Evolutionary conservation across 2,113 vertebrate genomes (phyloP), one percentile per base, ranked within the genome.

Genomic region (Sinocyclocheilus grahami): DNA sequence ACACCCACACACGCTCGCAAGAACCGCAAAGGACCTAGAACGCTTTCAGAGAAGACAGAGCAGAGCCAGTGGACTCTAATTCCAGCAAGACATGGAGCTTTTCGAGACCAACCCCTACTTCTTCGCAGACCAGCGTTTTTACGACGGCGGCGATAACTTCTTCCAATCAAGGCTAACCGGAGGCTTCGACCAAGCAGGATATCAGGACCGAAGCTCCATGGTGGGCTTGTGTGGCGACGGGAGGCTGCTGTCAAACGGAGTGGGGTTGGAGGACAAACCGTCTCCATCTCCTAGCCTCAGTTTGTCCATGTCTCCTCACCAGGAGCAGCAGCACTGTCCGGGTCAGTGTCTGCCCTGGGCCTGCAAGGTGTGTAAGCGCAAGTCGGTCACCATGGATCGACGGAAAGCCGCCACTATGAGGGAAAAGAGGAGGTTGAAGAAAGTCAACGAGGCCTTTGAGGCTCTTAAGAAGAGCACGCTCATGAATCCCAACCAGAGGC

Each of bases 391-490:
- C 33, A 95, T 98, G 90, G 98, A 99, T 92, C 95, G 98, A 85
- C 95, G 98, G 30, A 94, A 97, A 5, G 98, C 98, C 0, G 98
- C 98, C 90, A 99, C 98, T 0, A 90, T 99, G 92, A 91, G 98
- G 76, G 98, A 99, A 93, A 99, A 99, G 87, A 94, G 98, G 85
- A 83, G 98, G 8, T 93, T 99, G 87, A 99, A 99, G 94, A 99
- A 99, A 93, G 98, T 99, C 87, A 99, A 99, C 0, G 98, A 99
- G 92, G 98, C 98, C 39, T 99, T 99, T 3, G 98, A 99, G 90
- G 98, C 98, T 0, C 91, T 99, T 86, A 99, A 99, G 90, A 95
- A 98, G 89, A 99, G 98, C 96, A 98, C 98, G 13, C 92, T 99
- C 87, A 96, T 97, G 91, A 99, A 99, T 93, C 98, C 98, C 91